phyloP scores from a whole-genome alignment of 2,797 vertebrate genomes.

The Octomys mimax region DNA sequence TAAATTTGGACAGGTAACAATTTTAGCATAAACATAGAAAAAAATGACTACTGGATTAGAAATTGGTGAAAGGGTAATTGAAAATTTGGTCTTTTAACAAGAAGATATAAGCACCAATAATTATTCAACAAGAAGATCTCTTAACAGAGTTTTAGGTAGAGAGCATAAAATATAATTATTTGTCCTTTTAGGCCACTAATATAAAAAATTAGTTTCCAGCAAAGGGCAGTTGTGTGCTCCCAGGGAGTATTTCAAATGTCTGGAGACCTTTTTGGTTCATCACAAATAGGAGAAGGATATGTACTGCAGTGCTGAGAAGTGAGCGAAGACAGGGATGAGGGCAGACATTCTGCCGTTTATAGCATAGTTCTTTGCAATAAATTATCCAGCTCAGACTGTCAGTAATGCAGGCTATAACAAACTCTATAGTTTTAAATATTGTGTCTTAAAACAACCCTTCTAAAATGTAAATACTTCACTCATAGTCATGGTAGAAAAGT shows the following conservation, averaged over 20 bases:
- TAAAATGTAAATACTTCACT: conserved; percentile 5
- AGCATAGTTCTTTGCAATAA: not conserved
- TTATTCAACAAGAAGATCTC: not conserved
- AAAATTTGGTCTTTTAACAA: not conserved
- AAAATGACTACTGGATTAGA: not conserved
- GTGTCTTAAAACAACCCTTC: not conserved
- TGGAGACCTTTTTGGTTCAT: not conserved
- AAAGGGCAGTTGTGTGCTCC: not conserved
- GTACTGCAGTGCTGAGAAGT: not conserved
- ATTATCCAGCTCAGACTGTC: not conserved
- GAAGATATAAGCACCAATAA: not conserved
- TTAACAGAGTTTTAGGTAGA: not conserved
- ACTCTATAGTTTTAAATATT: not conserved
- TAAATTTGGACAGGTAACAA: not conserved
- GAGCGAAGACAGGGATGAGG: not conserved
- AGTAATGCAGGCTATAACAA: not conserved
- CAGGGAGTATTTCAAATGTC: not conserved
- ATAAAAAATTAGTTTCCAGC: not conserved
- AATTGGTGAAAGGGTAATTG: not conserved
- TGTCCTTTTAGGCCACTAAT: not conserved
- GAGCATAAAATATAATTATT: conserved; percentile 1
- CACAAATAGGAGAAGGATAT: not conserved
- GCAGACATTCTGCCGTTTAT: not conserved
- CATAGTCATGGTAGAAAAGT: conserved; percentile 1
- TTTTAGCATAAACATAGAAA: not conserved